Conservation (phyloP, 2,797 vertebrate genomes). For the Myotis vivesi region DNA sequence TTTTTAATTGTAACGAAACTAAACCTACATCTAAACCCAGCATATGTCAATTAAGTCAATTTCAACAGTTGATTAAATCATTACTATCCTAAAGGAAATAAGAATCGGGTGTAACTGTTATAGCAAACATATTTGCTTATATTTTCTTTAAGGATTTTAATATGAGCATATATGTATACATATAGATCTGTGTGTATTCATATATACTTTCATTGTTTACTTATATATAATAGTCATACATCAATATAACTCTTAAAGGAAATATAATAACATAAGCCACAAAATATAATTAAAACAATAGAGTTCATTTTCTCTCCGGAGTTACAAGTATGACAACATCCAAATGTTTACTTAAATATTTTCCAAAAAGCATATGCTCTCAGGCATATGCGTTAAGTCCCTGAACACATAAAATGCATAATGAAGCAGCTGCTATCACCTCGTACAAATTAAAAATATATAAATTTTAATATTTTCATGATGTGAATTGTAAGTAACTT, state of each 20-base stretch:
- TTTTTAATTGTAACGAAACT: background rate
- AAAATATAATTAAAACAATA: slow-evolving; percentile 76
- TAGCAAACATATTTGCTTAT: background rate
- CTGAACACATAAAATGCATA: slow-evolving; percentile 64
- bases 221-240: background rate
- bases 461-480: slow-evolving; percentile 47
- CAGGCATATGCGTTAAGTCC: slow-evolving; percentile 72
- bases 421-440: slow-evolving; percentile 69
- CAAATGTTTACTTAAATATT: slow-evolving; percentile 67
- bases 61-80: background rate
- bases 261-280: background rate
- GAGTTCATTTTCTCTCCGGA: slow-evolving; percentile 64
- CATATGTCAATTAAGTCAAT: background rate
- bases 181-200: background rate
- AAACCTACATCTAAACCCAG: background rate
- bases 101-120: background rate
- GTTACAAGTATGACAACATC: slow-evolving; percentile 65
- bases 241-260: background rate
- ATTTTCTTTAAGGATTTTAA: background rate
- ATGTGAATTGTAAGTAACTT: slow-evolving; percentile 33
- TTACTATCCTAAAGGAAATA: background rate
- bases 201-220: background rate
- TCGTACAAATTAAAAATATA: slow-evolving; percentile 63
- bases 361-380: slow-evolving; percentile 59
- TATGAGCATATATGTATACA: background rate